Evolutionary conservation across 1,140 invertebrate genomes (phyloP).

Genomic region (Brachionus asplanchnoidis): DNA sequence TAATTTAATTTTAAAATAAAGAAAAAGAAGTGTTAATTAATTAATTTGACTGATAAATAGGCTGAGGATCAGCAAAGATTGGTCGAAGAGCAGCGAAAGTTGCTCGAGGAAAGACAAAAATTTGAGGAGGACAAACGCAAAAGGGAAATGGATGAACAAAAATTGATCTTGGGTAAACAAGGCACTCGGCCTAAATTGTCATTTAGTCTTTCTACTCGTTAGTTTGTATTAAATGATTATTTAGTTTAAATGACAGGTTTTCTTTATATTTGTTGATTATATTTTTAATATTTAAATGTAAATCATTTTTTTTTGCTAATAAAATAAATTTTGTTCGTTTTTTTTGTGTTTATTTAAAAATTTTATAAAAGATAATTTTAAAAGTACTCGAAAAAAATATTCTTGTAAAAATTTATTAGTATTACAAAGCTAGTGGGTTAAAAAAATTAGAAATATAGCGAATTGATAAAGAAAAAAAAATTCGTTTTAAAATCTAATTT

Average conservation of each 20-base stretch:
- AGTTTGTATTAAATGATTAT: neutral
- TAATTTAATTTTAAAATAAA: neutral
- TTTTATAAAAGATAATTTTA: neutral
- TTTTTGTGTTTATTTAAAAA: neutral
- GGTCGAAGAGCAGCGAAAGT: constrained; percentile 89
- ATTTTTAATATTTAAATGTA: constrained; percentile 1
- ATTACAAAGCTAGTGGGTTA: too few species aligned
- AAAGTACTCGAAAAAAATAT: too few species aligned
- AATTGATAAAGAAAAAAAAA: too few species aligned
- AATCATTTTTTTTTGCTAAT: neutral
- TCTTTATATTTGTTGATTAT: neutral
- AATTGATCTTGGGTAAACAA: constrained; percentile 91
- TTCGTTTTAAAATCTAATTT: too few species aligned
- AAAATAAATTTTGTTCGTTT: neutral
- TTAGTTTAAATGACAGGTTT: neutral
- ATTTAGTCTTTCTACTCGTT: constrained; percentile 59
- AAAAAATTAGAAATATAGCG: too few species aligned
- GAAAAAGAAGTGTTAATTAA: neutral
- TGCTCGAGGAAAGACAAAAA: constrained; percentile 86
- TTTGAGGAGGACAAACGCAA: constrained; percentile 86
- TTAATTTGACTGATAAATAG: constrained; percentile 58
- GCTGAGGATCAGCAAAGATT: constrained; percentile 90
- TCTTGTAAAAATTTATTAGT: too few species aligned
- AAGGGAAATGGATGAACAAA: constrained; percentile 85
- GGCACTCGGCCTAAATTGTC: constrained; percentile 90